Evolutionary conservation across 1,140 invertebrate species (phyloP).

Genomic region (Penaeus indicus): DNA sequence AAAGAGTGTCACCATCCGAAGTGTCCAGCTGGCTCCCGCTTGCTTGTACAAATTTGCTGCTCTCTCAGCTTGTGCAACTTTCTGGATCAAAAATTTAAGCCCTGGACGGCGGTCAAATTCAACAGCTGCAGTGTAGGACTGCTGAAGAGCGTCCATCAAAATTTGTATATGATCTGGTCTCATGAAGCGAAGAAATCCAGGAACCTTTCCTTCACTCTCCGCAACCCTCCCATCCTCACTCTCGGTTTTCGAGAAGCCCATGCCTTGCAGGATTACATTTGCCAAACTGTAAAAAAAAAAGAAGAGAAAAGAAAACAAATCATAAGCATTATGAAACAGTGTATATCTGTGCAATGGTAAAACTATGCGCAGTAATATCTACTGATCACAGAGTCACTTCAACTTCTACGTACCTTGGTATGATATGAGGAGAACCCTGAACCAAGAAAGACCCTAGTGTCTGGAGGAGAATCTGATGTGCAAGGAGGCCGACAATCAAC

Average conservation of each 20-base stretch:
- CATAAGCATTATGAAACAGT: not conserved
- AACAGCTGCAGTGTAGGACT: slow-evolving; percentile 83
- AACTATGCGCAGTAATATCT: too few relatives aligned
- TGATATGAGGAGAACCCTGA: slow-evolving; percentile 74
- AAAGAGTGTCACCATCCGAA: slow-evolving; percentile 88
- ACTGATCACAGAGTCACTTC: too few relatives aligned
- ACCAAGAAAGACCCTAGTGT: slow-evolving; percentile 88
- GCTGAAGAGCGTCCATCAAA: slow-evolving; percentile 83
- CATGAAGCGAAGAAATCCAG: slow-evolving; percentile 71
- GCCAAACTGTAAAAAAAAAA: slow-evolving; percentile 69
- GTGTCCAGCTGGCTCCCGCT: slow-evolving; percentile 90
- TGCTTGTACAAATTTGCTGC: slow-evolving; percentile 93
- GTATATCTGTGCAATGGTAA: not conserved
- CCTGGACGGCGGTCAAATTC: slow-evolving; percentile 91
- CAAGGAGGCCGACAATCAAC: slow-evolving; percentile 87
- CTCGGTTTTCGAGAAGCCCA: slow-evolving; percentile 57
- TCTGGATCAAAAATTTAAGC: slow-evolving; percentile 92
- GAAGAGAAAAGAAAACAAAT: slow-evolving; percentile 3
- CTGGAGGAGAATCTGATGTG: slow-evolving; percentile 92
- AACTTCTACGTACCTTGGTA: slow-evolving; percentile 72
- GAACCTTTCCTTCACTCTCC: slow-evolving; percentile 64
- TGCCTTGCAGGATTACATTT: slow-evolving; percentile 70
- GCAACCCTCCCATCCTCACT: slow-evolving; percentile 35
- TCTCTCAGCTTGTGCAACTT: slow-evolving; percentile 87
- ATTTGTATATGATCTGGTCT: slow-evolving; percentile 75